Evolutionary conservation across 2,888 invertebrate species (phyloP).

Genomic region (Neuroscelio doddi): DNA sequence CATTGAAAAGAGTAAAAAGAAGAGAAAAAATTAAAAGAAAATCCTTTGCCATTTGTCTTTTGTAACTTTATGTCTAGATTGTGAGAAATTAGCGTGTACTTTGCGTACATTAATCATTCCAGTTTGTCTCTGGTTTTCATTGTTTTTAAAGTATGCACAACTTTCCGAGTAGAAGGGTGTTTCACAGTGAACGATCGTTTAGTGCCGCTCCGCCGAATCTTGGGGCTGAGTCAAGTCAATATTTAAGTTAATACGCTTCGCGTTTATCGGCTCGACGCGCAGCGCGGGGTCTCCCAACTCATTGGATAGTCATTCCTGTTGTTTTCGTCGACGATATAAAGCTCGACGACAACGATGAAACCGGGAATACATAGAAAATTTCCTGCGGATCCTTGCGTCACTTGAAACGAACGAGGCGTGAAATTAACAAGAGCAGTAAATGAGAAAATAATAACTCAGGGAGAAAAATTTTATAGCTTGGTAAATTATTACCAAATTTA

Average conservation of each 20-base stretch:
- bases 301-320: constrained; percentile 44
- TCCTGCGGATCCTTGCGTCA: constrained; percentile 48
- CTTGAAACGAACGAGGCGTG: constrained; percentile 47
- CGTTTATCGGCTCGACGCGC: constrained; percentile 46
- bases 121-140: constrained; percentile 32
- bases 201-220: constrained; percentile 58
- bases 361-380: constrained; percentile 44
- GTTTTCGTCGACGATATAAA: constrained; percentile 44
- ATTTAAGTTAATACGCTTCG: constrained; percentile 61
- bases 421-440: constrained; percentile 48
- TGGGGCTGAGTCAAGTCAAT: constrained; percentile 60
- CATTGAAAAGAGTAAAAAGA: too few relatives aligned
- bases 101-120: constrained; percentile 37
- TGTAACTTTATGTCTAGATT: too few relatives aligned
- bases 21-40: too few relatives aligned
- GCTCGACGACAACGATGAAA: constrained; percentile 35
- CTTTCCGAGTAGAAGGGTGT: constrained; percentile 33
- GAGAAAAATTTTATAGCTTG: constrained; percentile 43
- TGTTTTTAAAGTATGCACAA: constrained; percentile 43
- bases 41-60: too few relatives aligned
- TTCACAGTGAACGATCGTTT: constrained; percentile 60
- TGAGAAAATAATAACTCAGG: constrained; percentile 47
- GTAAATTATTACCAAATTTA: constrained; percentile 44
- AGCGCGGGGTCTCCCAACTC: constrained; percentile 16
- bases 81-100: constrained; percentile 36